Base-by-base conservation (phyloP, 2,888 invertebrate species). In the Merodon equestris region DNA sequence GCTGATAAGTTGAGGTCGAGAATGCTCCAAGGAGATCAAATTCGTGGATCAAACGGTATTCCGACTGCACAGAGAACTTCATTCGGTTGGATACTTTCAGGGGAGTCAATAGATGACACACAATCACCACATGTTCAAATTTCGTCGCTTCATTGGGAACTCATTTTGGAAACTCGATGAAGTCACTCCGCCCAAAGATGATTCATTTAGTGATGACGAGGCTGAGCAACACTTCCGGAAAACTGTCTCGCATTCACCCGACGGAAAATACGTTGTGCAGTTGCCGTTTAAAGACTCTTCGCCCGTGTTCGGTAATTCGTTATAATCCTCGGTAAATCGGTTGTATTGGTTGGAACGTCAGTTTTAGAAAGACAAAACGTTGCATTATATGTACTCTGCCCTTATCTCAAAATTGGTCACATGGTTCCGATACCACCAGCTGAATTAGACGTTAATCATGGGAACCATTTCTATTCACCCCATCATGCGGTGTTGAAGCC, bases 61-160 rank as follows among this genome's bases (percentile, higher is more conserved):
- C 71, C 64, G 9, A 13, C 51, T 36, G 75, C 66, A 9, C 45
- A 79, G 40, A 50, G 63, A 12, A 81, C 58, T 7, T 60, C 75
- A 1, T 79, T 79, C 61, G 73, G 76, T 15, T 81, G 82, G 72
- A 72, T 79, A 1, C 48, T 71, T 10, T 44, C 56, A n/a, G 75
- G 67, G 9, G 14, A 40, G 14, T 10, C 38, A 9, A n/a, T n/a
- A n/a, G 9, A 38, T 7, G 13, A 60, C 9, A 3, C 47, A 9
- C 38, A 36, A 36, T 13, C 14, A 40, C 42, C 10, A 5, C 34
- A 12, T 18, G 13, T 48, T 34, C n/a, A n/a, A n/a, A 38, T 47
- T 60, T 36, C 27, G 3, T 40, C 61, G 4, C 54, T 54, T 48
- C 58, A 72, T 18, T 61, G 64, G 5, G 10, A 5, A 9, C 36